phyloP scores from a whole-genome alignment of 2,888 invertebrate species.

The Lasioglossum villosulum region DNA sequence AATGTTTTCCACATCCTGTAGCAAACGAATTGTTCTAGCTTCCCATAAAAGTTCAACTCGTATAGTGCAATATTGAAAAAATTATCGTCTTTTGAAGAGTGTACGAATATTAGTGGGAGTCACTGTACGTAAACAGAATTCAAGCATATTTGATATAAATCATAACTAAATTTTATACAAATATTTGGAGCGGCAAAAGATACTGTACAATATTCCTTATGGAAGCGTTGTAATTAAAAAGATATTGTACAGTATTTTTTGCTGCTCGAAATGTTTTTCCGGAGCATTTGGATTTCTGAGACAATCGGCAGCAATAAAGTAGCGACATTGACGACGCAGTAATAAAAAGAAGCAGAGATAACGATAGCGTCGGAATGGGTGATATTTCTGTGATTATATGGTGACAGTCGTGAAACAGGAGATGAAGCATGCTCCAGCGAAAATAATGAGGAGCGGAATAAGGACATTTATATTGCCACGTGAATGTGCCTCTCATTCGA shows the following conservation, averaged over 20 bases:
- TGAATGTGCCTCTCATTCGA: neutral
- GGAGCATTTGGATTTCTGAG: neutral
- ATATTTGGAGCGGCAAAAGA: too few species aligned
- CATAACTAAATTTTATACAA: too few species aligned
- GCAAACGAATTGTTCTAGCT: too few species aligned
- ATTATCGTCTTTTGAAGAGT: too few species aligned
- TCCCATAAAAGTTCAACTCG: too few species aligned
- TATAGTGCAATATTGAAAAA: too few species aligned
- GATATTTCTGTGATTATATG: slow-evolving; percentile 1
- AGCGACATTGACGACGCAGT: neutral
- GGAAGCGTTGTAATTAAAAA: neutral
- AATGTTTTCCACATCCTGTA: too few species aligned
- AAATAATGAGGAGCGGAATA: neutral
- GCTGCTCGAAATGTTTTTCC: neutral
- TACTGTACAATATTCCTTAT: too few species aligned
- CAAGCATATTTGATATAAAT: too few species aligned
- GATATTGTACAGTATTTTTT: neutral
- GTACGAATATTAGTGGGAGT: too few species aligned
- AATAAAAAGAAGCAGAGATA: neutral
- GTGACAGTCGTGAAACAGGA: neutral
- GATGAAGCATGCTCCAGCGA: neutral
- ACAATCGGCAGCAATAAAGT: neutral
- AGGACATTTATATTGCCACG: neutral
- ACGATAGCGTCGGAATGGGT: neutral
- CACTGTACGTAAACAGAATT: too few species aligned